Base-by-base conservation (phyloP, 2,797 vertebrate genomes). In the Decapterus maruadsi region DNA sequence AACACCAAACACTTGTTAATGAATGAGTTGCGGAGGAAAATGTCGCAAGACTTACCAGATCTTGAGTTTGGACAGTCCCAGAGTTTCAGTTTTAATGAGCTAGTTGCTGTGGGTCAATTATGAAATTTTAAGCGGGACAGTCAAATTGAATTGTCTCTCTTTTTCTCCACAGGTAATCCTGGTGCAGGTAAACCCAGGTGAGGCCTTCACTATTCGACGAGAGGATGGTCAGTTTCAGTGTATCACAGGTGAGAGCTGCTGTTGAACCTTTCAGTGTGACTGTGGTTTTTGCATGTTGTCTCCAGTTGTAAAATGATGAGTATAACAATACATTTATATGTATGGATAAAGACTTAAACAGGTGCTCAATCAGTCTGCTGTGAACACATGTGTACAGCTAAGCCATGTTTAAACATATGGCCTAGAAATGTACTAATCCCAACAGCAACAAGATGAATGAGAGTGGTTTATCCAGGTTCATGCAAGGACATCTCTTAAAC, bases 131-230 rank as follows among this genome's bases (percentile, higher is more conserved):
- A 68, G 16, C 16, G 2, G 1, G 7, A 12, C 29, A 2, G 5
- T 46, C 12, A 46, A 79, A 22, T 46, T 0, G 51, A 45, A 6
- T 26, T 11, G 6, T 65, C 11, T 46, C 42, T 31, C 76, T 81
- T 13, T 72, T 80, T 84, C 76, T 73, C 74, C 19, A 84, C 92
- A 99, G 98, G 98, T 99, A 95, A 99, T 99, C 96, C 96, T 99
- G 96, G 98, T 99, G 93, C 98, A 99, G 95, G 98, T 99, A 95
- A 99, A 99, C 93, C 97, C 98, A 95, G 98, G 98, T 91, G 98
- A 99, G 95, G 96, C 98, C 92, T 99, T 99, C 95, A 99, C 98
- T 88, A 99, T 99, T 95, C 96, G 97, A 96, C 96, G 97, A 96
- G 98, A 99, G 95, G 98, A 99, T 98, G 98, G 98, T 94, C 98